Conservation (phyloP, 2,113 vertebrate species). For the Scatophagus argus region DNA sequence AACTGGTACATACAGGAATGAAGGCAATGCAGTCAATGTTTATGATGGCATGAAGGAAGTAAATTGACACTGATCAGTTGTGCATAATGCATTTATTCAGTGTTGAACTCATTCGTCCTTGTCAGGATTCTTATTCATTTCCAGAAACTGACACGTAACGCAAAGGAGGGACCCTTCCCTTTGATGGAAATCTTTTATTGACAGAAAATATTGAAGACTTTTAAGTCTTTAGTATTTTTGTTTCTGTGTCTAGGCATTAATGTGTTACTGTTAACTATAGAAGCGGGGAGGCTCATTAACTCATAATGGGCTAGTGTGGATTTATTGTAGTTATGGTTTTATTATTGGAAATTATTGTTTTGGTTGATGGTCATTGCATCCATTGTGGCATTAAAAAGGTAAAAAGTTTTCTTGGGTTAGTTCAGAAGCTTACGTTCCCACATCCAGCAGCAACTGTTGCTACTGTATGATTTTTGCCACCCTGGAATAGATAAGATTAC, state of each 20-base stretch:
- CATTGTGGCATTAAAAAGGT: background rate
- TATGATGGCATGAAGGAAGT: background rate
- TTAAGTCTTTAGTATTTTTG: too few species aligned
- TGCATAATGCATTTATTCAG: background rate
- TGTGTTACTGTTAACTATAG: background rate
- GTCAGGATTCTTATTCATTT: background rate
- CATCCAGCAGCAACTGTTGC: conserved; percentile 8
- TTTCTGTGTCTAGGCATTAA: background rate
- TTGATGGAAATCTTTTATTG: too few species aligned
- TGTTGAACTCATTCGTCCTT: background rate
- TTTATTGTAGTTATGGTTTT: too few species aligned
- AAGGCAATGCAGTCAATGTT: background rate
- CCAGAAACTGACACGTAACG: background rate
- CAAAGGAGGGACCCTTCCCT: background rate
- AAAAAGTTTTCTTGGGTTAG: too few species aligned
- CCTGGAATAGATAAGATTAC: conserved; percentile 8
- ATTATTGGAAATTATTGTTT: background rate
- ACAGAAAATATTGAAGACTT: too few species aligned
- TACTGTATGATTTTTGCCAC: background rate
- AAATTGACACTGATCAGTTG: background rate
- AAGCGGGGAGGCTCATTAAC: background rate
- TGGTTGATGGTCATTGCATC: background rate
- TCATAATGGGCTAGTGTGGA: background rate
- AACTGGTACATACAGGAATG: background rate
- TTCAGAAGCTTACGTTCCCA: background rate